Conservation (phyloP, 2,113 vertebrate genomes). For the Myiopsitta monachus region DNA sequence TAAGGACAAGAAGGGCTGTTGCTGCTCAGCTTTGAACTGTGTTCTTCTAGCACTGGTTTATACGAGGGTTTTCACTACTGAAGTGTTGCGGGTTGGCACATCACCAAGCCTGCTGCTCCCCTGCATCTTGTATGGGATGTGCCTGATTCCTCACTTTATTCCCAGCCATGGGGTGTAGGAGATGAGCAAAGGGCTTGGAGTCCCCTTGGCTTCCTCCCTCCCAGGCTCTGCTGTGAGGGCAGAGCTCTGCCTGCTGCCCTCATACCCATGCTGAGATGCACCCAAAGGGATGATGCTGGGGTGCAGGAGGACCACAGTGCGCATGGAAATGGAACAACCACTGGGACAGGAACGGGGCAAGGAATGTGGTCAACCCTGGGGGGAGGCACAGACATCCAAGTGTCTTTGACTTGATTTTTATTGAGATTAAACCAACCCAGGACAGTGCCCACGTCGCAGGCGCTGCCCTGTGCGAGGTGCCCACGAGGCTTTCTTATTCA, state of each 20-base stretch:
- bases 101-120: neutral
- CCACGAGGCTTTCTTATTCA: neutral
- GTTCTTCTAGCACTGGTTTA: neutral
- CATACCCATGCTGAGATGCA: fast-evolving
- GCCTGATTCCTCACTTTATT: fast-evolving
- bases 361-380: fast-evolving
- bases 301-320: neutral
- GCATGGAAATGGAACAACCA: neutral
- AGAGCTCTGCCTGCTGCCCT: neutral
- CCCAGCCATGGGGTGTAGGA: neutral
- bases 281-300: neutral
- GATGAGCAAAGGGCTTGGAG: neutral
- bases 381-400: no score
- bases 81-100: neutral
- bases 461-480: neutral
- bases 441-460: neutral
- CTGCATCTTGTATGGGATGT: no score
- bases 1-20: neutral
- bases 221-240: neutral
- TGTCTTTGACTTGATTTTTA: neutral
- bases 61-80: neutral
- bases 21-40: neutral
- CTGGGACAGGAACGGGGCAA: neutral
- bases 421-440: neutral
- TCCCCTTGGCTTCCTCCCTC: neutral